Evolutionary conservation across 2,888 invertebrate species (phyloP).

Genomic region (Ophonus ardosiacus): DNA sequence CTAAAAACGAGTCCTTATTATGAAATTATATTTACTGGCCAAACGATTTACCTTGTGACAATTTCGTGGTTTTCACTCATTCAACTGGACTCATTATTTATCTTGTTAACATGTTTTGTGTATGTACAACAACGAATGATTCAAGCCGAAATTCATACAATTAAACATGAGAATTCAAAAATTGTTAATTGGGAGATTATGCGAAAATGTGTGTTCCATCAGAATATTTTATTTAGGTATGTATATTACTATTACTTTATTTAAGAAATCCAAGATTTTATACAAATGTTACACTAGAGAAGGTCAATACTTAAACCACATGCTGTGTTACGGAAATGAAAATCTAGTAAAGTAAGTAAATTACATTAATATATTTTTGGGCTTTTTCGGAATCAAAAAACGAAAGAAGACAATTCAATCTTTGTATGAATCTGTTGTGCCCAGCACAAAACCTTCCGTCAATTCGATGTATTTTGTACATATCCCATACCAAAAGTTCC

Average conservation of each 20-base stretch:
- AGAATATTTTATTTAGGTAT: constrained; percentile 37
- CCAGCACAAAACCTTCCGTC: no score
- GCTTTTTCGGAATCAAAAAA: no score
- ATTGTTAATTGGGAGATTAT: background rate
- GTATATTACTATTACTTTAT: background rate
- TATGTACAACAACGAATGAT: constrained; percentile 40
- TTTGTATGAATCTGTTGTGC: no score
- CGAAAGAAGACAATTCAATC: no score
- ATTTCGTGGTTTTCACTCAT: background rate
- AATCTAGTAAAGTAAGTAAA: no score
- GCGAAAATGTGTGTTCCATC: constrained; percentile 12
- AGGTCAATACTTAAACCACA: no score
- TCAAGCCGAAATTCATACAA: background rate
- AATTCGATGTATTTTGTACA: no score
- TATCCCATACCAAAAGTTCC: no score
- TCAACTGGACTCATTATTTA: constrained; percentile 20
- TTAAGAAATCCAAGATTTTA: no score
- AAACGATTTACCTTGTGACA: background rate
- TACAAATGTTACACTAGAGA: no score
- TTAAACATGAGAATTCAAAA: background rate
- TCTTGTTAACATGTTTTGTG: constrained; percentile 16
- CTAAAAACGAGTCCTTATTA: constrained; percentile 40
- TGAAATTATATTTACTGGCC: constrained; percentile 17
- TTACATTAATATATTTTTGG: no score
- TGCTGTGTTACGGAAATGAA: no score